Evolutionary conservation across 2,113 vertebrate species (phyloP), one percentile per base, ranked within the genome.

Genomic region (Alosa alosa): DNA sequence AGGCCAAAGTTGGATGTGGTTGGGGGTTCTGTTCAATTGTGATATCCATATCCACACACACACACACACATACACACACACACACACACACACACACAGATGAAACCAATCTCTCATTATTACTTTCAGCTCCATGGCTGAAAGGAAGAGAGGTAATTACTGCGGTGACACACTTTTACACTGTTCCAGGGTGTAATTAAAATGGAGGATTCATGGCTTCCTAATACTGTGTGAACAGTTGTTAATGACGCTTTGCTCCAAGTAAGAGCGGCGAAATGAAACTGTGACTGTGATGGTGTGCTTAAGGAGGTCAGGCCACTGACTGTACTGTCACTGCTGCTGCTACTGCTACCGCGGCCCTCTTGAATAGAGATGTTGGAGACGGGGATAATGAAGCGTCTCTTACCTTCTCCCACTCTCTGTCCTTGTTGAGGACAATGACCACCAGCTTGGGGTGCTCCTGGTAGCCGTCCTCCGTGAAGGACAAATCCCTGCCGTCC

Each of bases 321-420:
- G 72, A 36, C 72, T 78, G 72, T 17, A 25, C 36, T 22, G 4
- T 20, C 11, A 2, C 25, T 75, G n/a, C 64, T 25, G 64, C 22
- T 31, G 64, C 25, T 10, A 25, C 60, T 72, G 64, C 64, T 41
- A 10, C 20, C 10, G 72, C 3, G 31, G 25, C 10, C 10, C 72
- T 6, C 72, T 39, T 41, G 72, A 78, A 78, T 11, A 41, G 36
- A 78, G 72, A 39, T 31, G 31, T 1, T 11, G 46, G n/a, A 31
- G 17, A 52, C 20, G 7, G 41, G 31, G 13, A 44, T 20, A 36
- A 17, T 41, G 31, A 11, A 1, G 10, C 8, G 68, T 0, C 13
- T 13, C 96, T 93, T 95, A 98, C 98, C 98, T 99, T 99, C n/a
- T 99, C 98, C 98, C 98, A 99, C 1, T 97, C 94, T 0, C 98